A percentile compares a stretch with the other conserved stretches of the same genome.
phyloP scores from a whole-genome alignment of 2,888 invertebrate species.

The Stictocephala bisonia region DNA sequence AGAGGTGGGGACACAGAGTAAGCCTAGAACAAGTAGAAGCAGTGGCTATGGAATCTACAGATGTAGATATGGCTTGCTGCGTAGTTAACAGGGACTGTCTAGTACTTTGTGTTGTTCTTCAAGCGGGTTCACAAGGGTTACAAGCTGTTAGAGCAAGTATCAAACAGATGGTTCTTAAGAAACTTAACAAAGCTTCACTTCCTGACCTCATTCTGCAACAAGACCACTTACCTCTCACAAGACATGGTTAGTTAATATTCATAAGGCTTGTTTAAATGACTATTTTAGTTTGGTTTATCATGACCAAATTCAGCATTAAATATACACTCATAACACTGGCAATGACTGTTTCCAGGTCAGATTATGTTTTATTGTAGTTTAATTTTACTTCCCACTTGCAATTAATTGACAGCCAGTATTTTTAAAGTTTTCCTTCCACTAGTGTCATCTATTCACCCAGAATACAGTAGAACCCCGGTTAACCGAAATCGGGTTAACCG shows the following conservation, averaged over 20 bases:
- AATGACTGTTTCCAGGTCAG: background rate
- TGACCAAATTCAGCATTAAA: too few species aligned
- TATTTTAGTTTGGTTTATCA: too few species aligned
- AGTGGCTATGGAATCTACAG: constrained; percentile 63
- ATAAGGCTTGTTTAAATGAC: too few species aligned
- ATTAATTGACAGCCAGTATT: too few species aligned
- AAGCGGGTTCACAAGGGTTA: background rate
- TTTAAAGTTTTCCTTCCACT: too few species aligned
- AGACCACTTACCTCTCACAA: constrained; percentile 71
- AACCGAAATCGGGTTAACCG: too few species aligned
- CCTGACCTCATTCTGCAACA: constrained; percentile 75
- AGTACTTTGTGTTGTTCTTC: constrained; percentile 66
- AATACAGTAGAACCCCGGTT: too few species aligned
- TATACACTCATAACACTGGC: too few species aligned
- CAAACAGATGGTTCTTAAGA: background rate
- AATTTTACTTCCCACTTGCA: too few species aligned
- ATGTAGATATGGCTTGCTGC: constrained; percentile 68
- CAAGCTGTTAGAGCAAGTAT: background rate
- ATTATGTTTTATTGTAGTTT: background rate
- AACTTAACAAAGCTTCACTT: constrained; percentile 41
- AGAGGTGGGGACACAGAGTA: constrained; percentile 80
- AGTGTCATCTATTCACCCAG: too few species aligned
- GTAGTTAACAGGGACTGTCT: constrained; percentile 69
- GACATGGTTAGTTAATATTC: constrained; percentile 68
- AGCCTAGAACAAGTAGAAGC: constrained; percentile 71